Conservation (phyloP, 2,113 vertebrate genomes). For the Hyaena hyaena region DNA sequence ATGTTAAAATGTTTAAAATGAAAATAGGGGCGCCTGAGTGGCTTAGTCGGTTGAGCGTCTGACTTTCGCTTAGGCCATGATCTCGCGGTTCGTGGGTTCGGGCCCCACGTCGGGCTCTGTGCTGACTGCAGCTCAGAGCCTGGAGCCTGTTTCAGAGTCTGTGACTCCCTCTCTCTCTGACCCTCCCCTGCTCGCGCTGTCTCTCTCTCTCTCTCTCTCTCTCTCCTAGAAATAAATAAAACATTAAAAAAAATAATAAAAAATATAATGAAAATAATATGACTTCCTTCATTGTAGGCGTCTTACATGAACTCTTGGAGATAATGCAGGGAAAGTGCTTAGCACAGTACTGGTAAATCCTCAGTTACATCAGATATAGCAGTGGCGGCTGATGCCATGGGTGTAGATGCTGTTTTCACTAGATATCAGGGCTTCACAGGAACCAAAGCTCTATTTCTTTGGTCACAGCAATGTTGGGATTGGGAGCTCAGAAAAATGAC, state of each 20-base stretch:
- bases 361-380: not conserved
- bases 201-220: no score
- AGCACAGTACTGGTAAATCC: accelerated
- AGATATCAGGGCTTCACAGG: not conserved
- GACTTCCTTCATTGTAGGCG: not conserved
- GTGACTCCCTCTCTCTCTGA: no score
- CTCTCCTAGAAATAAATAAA: no score
- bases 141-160: no score
- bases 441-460: not conserved
- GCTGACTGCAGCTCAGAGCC: no score
- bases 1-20: not conserved
- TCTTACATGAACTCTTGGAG: not conserved
- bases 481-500: not conserved
- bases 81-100: no score
- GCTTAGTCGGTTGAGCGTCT: no score
- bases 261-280: not conserved
- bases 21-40: no score
- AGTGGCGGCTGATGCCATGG: not conserved
- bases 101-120: no score
- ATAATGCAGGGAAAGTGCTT: not conserved
- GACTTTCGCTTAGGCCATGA: no score
- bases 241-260: no score
- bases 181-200: no score
- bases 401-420: not conserved
- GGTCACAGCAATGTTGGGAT: not conserved